Evolutionary conservation across 1,140 invertebrate genomes (phyloP).

Genomic region (Thalassaphorura encarpata): DNA sequence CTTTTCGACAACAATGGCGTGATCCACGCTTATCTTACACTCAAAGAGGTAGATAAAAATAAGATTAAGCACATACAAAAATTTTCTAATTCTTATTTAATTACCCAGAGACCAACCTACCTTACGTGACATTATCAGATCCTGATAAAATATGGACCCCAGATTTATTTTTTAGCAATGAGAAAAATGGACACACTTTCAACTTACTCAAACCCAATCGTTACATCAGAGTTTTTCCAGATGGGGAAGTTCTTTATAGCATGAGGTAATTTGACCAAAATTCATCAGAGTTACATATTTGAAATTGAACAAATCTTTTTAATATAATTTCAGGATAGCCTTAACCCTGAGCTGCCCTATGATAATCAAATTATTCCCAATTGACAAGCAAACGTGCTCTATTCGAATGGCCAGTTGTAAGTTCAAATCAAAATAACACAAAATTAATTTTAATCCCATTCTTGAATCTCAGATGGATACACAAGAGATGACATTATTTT

Average conservation of each 20-base stretch:
- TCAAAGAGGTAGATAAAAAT: neutral
- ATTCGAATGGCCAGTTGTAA: slow-evolving; percentile 44
- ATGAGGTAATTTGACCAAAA: slow-evolving; percentile 35
- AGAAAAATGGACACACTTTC: slow-evolving; percentile 43
- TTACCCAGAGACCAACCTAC: slow-evolving; percentile 25
- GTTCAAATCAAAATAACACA: slow-evolving; percentile 25
- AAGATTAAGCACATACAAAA: neutral
- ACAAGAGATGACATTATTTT: slow-evolving; percentile 38
- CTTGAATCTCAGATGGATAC: slow-evolving; percentile 35
- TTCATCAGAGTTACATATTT: neutral
- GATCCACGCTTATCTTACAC: slow-evolving; percentile 10
- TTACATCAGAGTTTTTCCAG: slow-evolving; percentile 40
- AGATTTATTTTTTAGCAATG: slow-evolving; percentile 46
- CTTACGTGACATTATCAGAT: slow-evolving; percentile 38
- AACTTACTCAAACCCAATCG: slow-evolving; percentile 40
- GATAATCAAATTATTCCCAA: slow-evolving; percentile 41
- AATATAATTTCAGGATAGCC: slow-evolving; percentile 36
- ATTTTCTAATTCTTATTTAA: neutral
- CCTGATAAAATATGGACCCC: slow-evolving; percentile 43
- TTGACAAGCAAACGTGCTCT: slow-evolving; percentile 42
- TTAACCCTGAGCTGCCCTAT: slow-evolving; percentile 42
- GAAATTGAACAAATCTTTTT: neutral
- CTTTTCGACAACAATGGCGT: slow-evolving; percentile 22
- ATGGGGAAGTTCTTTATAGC: slow-evolving; percentile 43
- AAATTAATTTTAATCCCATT: neutral